Conservation (phyloP, 2,888 invertebrate species). For the Yponomeuta sedellus region DNA sequence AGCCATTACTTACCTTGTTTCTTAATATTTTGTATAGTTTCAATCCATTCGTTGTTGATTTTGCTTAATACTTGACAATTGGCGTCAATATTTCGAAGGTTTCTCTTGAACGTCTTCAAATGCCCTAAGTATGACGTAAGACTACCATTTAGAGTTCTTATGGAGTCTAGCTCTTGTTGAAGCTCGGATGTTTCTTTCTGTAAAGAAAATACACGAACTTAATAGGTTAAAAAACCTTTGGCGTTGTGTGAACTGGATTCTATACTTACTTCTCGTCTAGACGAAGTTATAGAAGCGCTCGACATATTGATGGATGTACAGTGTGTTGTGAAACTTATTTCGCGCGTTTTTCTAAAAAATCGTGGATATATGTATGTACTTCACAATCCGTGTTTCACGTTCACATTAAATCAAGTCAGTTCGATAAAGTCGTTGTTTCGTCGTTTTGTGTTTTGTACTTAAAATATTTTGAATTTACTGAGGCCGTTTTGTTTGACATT, state of each 20-base stretch:
- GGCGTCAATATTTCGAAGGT: constrained; percentile 37
- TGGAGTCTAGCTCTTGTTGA: constrained; percentile 47
- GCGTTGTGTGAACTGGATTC: neutral
- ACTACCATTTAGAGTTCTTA: constrained; percentile 44
- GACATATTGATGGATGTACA: constrained; percentile 28
- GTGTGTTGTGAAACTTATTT: neutral
- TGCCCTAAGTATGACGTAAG: constrained; percentile 46
- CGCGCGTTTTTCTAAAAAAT: neutral
- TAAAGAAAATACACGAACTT: constrained; percentile 23
- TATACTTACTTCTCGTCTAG: constrained; percentile 38
- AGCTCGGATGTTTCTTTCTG: constrained; percentile 44
- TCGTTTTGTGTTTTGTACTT: too few relatives aligned
- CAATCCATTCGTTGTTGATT: constrained; percentile 52
- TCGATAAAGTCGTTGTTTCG: too few relatives aligned
- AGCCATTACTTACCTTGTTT: neutral
- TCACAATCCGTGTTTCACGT: too few relatives aligned
- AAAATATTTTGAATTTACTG: too few relatives aligned
- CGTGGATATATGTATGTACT: neutral
- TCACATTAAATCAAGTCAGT: too few relatives aligned
- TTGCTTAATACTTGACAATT: constrained; percentile 48
- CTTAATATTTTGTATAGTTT: constrained; percentile 30
- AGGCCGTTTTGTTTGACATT: too few relatives aligned
- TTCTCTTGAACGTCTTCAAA: constrained; percentile 42
- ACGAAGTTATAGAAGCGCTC: constrained; percentile 35
- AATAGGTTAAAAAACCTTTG: neutral